phyloP scores from a whole-genome alignment of 1,140 invertebrate species.

The Steinernema feltiae region DNA sequence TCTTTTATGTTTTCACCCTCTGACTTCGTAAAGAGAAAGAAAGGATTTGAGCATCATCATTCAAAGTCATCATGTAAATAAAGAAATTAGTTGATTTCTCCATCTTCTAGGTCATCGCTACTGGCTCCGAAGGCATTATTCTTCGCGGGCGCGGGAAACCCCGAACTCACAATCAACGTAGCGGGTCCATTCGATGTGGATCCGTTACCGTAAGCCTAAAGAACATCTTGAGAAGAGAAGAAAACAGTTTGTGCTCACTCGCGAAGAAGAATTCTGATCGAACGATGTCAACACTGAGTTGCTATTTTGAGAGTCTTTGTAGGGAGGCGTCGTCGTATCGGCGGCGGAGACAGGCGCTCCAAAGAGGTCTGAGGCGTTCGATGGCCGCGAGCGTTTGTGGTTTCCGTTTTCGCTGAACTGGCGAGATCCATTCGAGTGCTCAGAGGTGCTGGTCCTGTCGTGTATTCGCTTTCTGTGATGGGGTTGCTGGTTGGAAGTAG shows the following conservation, averaged over 20 bases:
- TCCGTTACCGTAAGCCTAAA: slow-evolving; percentile 7
- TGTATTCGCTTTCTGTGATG: background rate
- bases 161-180: background rate
- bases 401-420: background rate
- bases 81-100: slow-evolving; percentile 6
- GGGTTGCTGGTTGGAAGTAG: background rate
- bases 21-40: background rate
- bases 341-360: background rate
- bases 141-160: background rate
- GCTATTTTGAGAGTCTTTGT: background rate
- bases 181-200: background rate
- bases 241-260: background rate
- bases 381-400: background rate
- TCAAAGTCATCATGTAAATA: background rate
- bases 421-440: background rate
- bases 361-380: background rate
- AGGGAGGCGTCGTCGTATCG: background rate
- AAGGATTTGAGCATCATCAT: slow-evolving; percentile 9
- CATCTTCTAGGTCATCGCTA: slow-evolving; percentile 4
- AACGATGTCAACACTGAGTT: background rate
- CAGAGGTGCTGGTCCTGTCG: background rate
- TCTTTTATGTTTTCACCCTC: background rate
- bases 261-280: background rate
- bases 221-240: background rate
- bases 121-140: background rate